phyloP scores from a whole-genome alignment of 2,113 vertebrate genomes.

The Cyprinus carpio region DNA sequence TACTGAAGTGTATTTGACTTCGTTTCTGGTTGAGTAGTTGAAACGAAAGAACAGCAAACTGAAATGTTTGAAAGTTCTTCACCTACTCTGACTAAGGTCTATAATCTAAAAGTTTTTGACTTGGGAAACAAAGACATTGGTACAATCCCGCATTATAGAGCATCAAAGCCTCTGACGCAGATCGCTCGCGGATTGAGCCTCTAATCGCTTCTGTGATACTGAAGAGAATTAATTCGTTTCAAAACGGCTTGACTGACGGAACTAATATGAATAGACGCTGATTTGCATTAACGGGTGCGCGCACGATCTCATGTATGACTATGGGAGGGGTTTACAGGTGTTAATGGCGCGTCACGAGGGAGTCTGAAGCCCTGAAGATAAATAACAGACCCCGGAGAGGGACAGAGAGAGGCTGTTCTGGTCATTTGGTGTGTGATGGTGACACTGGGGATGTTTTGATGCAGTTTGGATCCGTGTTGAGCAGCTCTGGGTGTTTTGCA shows the following conservation, averaged over 20 bases:
- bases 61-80: background rate
- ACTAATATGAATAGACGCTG: background rate
- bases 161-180: background rate
- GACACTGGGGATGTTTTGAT: background rate
- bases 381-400: conserved; percentile 27
- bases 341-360: conserved; percentile 65
- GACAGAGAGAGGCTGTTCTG: background rate
- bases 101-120: background rate
- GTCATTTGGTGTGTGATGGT: background rate
- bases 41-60: background rate
- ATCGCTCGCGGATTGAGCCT: background rate
- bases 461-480: background rate
- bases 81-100: background rate
- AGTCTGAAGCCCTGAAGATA: background rate
- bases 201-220: conserved; percentile 30
- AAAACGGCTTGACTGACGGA: conserved; percentile 27
- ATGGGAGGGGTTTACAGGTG: conserved; percentile 58
- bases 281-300: conserved; percentile 2
- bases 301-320: background rate
- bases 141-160: background rate
- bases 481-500: background rate
- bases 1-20: background rate
- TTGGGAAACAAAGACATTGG: background rate
- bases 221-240: background rate
- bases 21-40: background rate